Base-by-base conservation (phyloP, 2,113 vertebrate genomes). In the Trochalopteron elliotii region DNA sequence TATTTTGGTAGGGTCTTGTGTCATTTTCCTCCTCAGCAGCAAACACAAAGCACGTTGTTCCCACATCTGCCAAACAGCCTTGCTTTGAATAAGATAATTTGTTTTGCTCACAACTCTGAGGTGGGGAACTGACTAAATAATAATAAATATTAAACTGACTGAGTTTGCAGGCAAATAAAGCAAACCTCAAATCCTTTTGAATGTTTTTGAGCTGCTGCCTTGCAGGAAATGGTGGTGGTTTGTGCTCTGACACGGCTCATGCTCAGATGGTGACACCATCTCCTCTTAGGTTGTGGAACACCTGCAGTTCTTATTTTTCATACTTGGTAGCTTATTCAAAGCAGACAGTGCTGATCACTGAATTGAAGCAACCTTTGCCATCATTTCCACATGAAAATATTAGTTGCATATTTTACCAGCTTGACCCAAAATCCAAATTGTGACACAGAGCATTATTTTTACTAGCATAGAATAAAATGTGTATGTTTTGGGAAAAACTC, bases 1-100 rank as follows among this genome's bases (percentile, higher is more conserved):
- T 8, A 98, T 99, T 76, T 97, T 99, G 98, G 99, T 99, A 96
- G 5, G 93, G 74, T 20, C 42, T 74, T 10, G 16, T 52, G 61
- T 90, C 5, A 10, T 90, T 94, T 72, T 89, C 39, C 72, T 37
- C 70, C 49, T 86, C 30, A 55, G 60, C 90, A 74, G 28, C 52
- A 74, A 81, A 56, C 25, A 33, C 40, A 13, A 59, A 71, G 63
- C 44, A 5, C 1, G 3, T 28, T 71, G 47, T 12, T 74, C 24
- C 31, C 55, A 31, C 52, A 61, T 55, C 23, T 31, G 16, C 47
- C 57, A n/a, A 15, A 7, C 15, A 0, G 2, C 18, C 44, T 44
- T 53, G 61, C 50, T 84, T 21, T 30, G 40, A 70, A 27, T 65
- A 30, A 37, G 49, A 59, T 2, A 24, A 24, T 81, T 52, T 56